A percentile compares a stretch with the other conserved stretches of the same genome.
phyloP scores from a whole-genome alignment of 2,113 vertebrate genomes.

The Geococcyx californianus region DNA sequence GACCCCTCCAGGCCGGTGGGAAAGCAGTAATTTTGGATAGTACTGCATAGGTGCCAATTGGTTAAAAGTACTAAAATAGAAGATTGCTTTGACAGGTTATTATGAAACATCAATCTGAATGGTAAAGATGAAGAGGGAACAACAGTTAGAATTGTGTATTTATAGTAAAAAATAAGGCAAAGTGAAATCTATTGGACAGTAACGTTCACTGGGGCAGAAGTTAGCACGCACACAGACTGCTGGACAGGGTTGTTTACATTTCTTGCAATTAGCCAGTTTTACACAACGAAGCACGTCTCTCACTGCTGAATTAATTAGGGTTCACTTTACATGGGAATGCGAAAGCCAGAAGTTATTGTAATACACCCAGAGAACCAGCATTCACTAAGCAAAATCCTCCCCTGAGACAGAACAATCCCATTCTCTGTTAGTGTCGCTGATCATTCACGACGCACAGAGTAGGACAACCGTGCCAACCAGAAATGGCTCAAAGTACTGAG shows the following conservation, averaged over 20 bases:
- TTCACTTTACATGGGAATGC: not conserved
- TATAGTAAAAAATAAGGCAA: not conserved
- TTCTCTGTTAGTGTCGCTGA: rapidly evolving
- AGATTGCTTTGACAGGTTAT: not conserved
- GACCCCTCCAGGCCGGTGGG: not conserved
- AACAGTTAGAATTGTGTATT: not conserved
- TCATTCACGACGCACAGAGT: not conserved
- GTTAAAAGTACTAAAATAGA: not conserved
- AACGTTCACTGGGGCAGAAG: not conserved
- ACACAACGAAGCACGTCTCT: not conserved
- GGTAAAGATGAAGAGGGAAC: not conserved
- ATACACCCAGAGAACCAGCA: not conserved
- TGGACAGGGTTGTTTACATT: conserved; percentile 22
- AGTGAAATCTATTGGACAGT: not conserved
- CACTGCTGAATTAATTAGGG: conserved; percentile 1
- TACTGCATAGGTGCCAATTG: not conserved
- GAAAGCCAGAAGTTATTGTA: not conserved
- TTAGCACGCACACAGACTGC: not conserved
- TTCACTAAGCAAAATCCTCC: not conserved
- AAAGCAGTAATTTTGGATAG: not conserved
- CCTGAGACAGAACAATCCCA: not conserved
- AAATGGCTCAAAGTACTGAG: not conserved
- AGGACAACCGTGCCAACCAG: not conserved
- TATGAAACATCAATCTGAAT: not conserved
- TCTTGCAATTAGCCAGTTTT: conserved; percentile 17